phyloP scores from a whole-genome alignment of 2,113 vertebrate species.

The Spea bombifrons region DNA sequence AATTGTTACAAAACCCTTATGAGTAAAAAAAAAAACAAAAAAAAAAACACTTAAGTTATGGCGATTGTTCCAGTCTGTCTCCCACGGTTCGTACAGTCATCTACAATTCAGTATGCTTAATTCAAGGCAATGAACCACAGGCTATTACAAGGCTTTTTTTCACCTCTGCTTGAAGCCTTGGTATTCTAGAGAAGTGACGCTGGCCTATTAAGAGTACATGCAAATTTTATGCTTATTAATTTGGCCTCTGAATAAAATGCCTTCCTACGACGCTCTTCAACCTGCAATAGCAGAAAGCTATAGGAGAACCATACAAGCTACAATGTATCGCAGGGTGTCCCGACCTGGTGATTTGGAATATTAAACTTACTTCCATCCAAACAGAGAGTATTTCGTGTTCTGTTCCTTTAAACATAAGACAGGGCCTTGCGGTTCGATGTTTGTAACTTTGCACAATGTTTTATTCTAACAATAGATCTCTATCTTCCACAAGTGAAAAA shows the following conservation, averaged over 20 bases:
- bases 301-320: neutral
- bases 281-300: constrained; percentile 32
- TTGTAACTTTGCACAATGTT: no score
- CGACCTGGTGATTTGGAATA: no score
- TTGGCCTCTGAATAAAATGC: constrained; percentile 32
- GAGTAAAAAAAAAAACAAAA: no score
- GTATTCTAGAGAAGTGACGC: constrained; percentile 1
- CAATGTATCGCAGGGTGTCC: no score
- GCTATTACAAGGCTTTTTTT: constrained; percentile 26
- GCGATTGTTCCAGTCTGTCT: constrained; percentile 16
- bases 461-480: no score
- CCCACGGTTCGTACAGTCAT: constrained; percentile 1
- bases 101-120: constrained; percentile 13
- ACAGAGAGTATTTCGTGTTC: no score
- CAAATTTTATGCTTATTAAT: constrained; percentile 44
- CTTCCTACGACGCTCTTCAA: constrained; percentile 18
- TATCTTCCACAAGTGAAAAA: no score
- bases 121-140: constrained; percentile 32
- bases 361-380: no score
- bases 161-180: constrained; percentile 31
- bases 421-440: no score
- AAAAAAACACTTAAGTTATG: neutral
- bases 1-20: no score
- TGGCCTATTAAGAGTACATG: constrained; percentile 31
- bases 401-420: no score